Base-by-base conservation (phyloP, 1,140 invertebrate genomes). In the Panonychus citri region DNA sequence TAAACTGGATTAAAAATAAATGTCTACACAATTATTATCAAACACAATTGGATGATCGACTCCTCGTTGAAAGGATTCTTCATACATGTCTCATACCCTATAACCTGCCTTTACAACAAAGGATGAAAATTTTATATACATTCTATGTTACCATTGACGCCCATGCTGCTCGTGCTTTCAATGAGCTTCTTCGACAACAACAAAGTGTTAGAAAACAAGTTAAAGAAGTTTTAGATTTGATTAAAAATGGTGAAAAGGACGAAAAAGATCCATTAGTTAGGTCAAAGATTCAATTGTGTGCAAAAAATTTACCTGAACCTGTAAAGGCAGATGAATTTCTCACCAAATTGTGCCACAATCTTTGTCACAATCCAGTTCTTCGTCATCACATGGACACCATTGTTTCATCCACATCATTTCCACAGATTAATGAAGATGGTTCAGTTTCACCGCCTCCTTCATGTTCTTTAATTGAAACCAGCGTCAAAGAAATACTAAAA, bases 61-160 rank as follows among this genome's bases (percentile, higher is more conserved):
- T 95, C 48, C 68, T 96, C 24, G 89, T 96, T 3, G 91, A 97
- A 71, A 74, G 89, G 63, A 73, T 96, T n/a, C 69, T 97, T 10
- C 95, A 95, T 66, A 94, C 87, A 30, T 91, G 86, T 64, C 73
- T 97, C 54, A 89, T 96, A 51, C 91, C 90, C 3, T 96, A 91
- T 68, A 85, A 85, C 60, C 67, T 93, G 42, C 75, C 82, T 12
- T 74, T 86, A 1, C 77, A 80, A 46, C 83, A 90, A 52, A 28
- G 64, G 24, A 96, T 96, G 90, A 89, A 87, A 67, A 89, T 88
- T 66, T 69, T 97, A 5, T 90, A 89, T 66, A 83, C 90, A 67
- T 71, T 96, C 7, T 78, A 90, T 64, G 84, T 82, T 40, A 90
- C 87, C 48, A 82, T 95, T 39, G 90, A 96, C 70, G 84, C 91